Base-by-base conservation (phyloP, 2,113 vertebrate species). In the Alethe castanea region DNA sequence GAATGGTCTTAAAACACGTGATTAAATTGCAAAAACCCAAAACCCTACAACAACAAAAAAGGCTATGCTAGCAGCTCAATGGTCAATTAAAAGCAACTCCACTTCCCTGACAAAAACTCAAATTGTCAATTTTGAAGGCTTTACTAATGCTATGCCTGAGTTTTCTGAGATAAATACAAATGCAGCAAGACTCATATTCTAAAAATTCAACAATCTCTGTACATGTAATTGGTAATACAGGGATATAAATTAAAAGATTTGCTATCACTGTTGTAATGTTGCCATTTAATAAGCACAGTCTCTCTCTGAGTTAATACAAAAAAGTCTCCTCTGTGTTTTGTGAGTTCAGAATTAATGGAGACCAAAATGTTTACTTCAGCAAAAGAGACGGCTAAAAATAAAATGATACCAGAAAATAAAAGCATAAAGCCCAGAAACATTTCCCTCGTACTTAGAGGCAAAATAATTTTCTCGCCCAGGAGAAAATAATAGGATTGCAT, bases 331-430 rank as follows among this genome's bases (percentile, higher is more conserved):
- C 23, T 65, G 69, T 72, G 33, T 66, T 38, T 64, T 83, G 13
- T 54, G 70, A 94, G 28, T 67, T 94, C 74, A 87, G 57, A 90
- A 70, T 93, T 82, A 81, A 93, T 88, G 53, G 90, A 80, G 69
- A 69, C 88, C 29, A 86, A 86, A 81, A 87, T 62, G 82, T 95
- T 86, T 88, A 42, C 38, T 93, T 93, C 90, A 94, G 90, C 86
- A 81, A 69, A 94, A 84, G 83, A 53, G 67, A 74, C 16, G 44
- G 53, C 93, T 95, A 77, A 96, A 96, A 95, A 94, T 96, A 81
- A 74, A 86, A 86, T 77, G 1, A 60, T 88, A 80, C 25, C 59
- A 87, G 60, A 76, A 95, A 94, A 92, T 90, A 74, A 67, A 94
- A 93, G 47, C 56, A 25, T 72, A 56, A 74, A 81, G 26, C 70